Evolutionary conservation across 2,113 vertebrate species (phyloP).

Genomic region (Ictalurus punctatus): DNA sequence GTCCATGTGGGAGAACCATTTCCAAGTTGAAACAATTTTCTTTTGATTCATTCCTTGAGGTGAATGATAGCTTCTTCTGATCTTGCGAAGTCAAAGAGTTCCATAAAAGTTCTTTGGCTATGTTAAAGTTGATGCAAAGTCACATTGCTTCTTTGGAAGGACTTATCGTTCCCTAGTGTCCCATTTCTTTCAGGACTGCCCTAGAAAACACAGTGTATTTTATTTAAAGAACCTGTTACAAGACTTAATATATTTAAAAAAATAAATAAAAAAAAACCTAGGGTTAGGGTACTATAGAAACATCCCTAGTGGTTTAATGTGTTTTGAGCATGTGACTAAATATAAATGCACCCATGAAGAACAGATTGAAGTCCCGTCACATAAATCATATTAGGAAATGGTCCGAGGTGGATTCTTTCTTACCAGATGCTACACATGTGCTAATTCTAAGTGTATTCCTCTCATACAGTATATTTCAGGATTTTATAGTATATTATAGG

Average conservation of each 20-base stretch:
- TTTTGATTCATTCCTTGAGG: neutral
- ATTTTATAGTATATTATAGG: no score
- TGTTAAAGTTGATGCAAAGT: neutral
- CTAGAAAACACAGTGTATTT: constrained; percentile 8
- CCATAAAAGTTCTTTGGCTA: neutral
- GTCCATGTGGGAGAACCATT: neutral
- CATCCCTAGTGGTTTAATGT: neutral
- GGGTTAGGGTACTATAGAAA: neutral
- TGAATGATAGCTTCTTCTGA: neutral
- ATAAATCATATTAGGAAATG: neutral
- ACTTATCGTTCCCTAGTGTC: neutral
- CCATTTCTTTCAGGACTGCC: constrained; percentile 10
- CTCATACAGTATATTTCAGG: neutral
- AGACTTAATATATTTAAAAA: neutral
- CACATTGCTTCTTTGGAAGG: neutral
- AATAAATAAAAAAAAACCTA: neutral
- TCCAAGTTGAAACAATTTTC: neutral
- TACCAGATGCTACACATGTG: neutral
- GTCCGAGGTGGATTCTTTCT: neutral
- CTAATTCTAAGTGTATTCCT: neutral
- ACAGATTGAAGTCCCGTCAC: neutral
- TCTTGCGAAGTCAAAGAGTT: neutral
- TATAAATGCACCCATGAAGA: neutral
- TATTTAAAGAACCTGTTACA: neutral
- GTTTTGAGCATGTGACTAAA: neutral